Conservation (phyloP, 2,113 vertebrate species). For the Mirza zaza region DNA sequence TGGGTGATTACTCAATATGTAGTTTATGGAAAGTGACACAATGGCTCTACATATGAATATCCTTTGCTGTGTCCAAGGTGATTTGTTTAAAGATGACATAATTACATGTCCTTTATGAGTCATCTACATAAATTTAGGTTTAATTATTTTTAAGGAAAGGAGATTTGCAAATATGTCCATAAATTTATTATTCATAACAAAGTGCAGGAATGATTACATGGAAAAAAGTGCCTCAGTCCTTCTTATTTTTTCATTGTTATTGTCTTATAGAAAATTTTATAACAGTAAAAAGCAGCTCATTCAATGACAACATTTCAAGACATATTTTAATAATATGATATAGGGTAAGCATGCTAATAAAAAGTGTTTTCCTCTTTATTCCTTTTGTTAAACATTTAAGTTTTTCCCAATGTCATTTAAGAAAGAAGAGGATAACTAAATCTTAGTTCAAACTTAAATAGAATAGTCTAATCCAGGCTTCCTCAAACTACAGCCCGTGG, state of each 20-base stretch:
- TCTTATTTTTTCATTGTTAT: not conserved
- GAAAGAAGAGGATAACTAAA: not conserved
- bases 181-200: not conserved
- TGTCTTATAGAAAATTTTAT: not conserved
- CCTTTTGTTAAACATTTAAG: not conserved
- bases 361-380: not conserved
- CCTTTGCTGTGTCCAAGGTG: not conserved
- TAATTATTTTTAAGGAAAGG: constrained; percentile 3
- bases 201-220: not conserved
- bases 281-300: not conserved
- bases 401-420: not conserved
- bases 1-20: not conserved
- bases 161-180: not conserved
- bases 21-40: not conserved
- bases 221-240: not conserved
- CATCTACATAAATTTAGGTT: not conserved
- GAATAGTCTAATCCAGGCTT: not conserved
- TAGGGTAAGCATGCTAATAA: not conserved
- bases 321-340: not conserved
- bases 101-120: not conserved
- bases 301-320: not conserved
- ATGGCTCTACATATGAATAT: not conserved
- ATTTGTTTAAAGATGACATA: not conserved
- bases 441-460: not conserved
- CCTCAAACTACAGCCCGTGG: too few relatives aligned